These are phyloP conservation scores for Tamandua tetradactyla DNA, from an alignment of 2,797 vertebrate genomes.

Conservation along the genomic window DNA sequence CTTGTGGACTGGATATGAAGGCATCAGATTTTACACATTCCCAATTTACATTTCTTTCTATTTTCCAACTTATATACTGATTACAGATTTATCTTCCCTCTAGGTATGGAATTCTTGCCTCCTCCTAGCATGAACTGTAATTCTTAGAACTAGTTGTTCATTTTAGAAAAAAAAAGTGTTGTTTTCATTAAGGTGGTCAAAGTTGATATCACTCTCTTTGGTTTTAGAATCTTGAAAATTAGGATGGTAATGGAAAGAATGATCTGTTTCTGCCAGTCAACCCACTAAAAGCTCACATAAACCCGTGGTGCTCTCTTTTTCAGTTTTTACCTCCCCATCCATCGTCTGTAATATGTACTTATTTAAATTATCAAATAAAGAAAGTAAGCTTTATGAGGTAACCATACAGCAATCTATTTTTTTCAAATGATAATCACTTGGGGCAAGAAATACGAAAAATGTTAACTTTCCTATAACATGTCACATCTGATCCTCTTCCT, in stretches of 20 bases:
- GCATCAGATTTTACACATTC: background rate
- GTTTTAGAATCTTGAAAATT: constrained; percentile 56
- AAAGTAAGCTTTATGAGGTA: constrained; percentile 5
- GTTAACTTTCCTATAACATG: constrained; percentile 7
- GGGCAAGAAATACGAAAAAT: background rate
- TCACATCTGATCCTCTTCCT: constrained; percentile 11
- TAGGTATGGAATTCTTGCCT: background rate
- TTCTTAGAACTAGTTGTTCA: constrained; percentile 32
- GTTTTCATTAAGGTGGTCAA: constrained; percentile 16
- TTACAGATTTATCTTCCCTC: constrained; percentile 33
- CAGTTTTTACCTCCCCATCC: background rate
- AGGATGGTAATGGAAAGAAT: background rate
- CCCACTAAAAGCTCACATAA: background rate
- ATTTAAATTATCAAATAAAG: constrained; percentile 15
- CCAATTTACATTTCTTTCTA: background rate
- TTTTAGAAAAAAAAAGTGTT: background rate
- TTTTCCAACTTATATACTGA: background rate
- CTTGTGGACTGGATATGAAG: constrained; percentile 6
- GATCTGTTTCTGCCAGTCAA: background rate
- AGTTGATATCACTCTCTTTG: constrained; percentile 8
- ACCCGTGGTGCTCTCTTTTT: background rate
- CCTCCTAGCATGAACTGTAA: background rate
- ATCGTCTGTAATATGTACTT: background rate
- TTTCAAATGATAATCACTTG: constrained; percentile 3
- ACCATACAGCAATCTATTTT: background rate